Evolutionary conservation across 2,113 vertebrate species (phyloP), one percentile per base, ranked within the genome.

Genomic region (Serinus canaria): DNA sequence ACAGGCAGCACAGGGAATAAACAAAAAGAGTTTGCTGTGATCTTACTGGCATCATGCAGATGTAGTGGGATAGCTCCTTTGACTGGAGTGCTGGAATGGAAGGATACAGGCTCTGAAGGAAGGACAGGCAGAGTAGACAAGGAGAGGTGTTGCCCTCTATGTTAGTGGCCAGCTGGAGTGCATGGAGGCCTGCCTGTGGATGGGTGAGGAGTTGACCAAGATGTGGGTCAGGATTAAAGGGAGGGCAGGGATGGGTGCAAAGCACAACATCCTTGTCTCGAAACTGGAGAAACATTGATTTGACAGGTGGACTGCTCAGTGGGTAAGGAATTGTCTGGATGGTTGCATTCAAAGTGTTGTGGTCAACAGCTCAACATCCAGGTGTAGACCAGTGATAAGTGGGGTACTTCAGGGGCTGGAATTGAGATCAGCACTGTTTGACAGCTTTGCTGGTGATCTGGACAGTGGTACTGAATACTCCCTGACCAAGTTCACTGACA

Each of bases 341-440:
- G 27, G 33, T 10, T 0, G 0, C 27, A 44, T 11, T 68, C 25
- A 44, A 49, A 50, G n/a, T 55, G 11, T 22, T 52, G 22, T 15
- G 18, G 15, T 19, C 27, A 87, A 52, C 1, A 2, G 28, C 41
- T 64, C 59, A 47, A 23, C 0, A 0, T n/a, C 11, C 11, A 68
- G 37, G 27, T 2, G 2, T 31, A 44, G 15, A 59, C 22, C 37
- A 77, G 27, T 27, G 55, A 68, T 22, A 10, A 68, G 37, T 23
- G 18, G 33, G 10, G 33, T n/a, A 47, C n/a, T 23, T 52, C 27
- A 68, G 31, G 53, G 12, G 14, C 13, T 50, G 37, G 13, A 37
- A 33, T 1, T 19, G 39, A 22, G 18, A 33, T 18, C 15, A 28
- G 46, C 0, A 0, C 33, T 37, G 28, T 46, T 60, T 27, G 30